A percentile compares a stretch with the other conserved stretches of the same genome.
These are phyloP conservation scores for Ctenicera cuprea DNA, from an alignment of 2,888 invertebrate species.

Conservation along the genomic window DNA sequence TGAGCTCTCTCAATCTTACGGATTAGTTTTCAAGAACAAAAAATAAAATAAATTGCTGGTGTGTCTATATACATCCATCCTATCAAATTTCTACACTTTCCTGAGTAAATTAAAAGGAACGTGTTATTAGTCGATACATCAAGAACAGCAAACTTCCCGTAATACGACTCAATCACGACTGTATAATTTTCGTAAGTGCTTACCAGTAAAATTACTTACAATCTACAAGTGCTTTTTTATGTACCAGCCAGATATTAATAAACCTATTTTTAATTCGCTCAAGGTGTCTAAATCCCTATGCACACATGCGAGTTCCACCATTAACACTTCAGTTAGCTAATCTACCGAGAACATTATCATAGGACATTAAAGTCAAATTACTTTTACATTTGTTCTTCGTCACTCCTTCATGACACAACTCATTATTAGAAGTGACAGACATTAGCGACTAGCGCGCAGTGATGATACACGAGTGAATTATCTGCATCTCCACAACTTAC, in stretches of 20 bases:
- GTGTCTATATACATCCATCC: background rate
- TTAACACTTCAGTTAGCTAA: slow-evolving; percentile 36
- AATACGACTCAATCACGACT: slow-evolving; percentile 6
- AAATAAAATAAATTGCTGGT: background rate
- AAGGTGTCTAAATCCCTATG: slow-evolving; percentile 22
- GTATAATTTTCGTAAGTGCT: slow-evolving; percentile 4
- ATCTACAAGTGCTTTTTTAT: slow-evolving; percentile 21
- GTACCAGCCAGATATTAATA: background rate
- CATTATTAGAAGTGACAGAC: slow-evolving; percentile 41
- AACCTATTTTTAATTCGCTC: slow-evolving; percentile 13
- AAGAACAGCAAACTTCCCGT: background rate
- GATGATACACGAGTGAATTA: slow-evolving; percentile 31
- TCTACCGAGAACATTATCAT: slow-evolving; percentile 20
- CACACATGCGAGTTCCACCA: slow-evolving; percentile 19
- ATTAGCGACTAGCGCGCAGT: slow-evolving; percentile 21
- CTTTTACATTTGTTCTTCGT: slow-evolving; percentile 41
- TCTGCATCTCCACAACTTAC: slow-evolving; percentile 14
- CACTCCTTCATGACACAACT: slow-evolving; percentile 22
- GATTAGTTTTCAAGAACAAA: background rate
- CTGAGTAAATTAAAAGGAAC: background rate
- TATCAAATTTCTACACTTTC: slow-evolving; percentile 8
- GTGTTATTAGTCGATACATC: background rate
- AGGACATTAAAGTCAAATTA: slow-evolving; percentile 43
- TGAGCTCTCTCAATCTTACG: slow-evolving; percentile 1
- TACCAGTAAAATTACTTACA: slow-evolving; percentile 25